Evolutionary conservation across 2,113 vertebrate genomes (phyloP), one percentile per base, ranked within the genome.

Genomic region (Heterotis niloticus): DNA sequence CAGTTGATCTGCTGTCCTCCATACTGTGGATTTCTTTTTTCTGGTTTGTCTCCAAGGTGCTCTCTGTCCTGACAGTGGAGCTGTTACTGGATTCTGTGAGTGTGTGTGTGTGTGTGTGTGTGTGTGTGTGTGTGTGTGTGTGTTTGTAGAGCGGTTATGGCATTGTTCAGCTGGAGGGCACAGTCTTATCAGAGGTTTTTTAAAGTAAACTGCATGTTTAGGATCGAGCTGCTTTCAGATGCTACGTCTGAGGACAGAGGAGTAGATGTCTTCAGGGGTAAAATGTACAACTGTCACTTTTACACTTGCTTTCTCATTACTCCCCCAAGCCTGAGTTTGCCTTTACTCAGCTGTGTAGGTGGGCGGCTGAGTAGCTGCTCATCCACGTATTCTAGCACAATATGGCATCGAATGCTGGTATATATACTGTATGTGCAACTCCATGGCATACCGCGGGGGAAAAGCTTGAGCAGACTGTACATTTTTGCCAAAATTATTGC

Each of bases 121-220:
- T 44, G 34, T 44, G 34, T 2, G 34, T 44, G 34, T 34, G 24
- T 57, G 67, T 7, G 7, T 44, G 34, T 7, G 34, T 44, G 34
- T 44, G 34, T 44, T 4, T 44, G 34, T 44, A 7, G 65, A 26
- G 66, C 10, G 52, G 20, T 83, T 78, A 72, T 18, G 80, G 75
- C 80, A n/a, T 77, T 68, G 81, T 78, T 84, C 82, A 76, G 79
- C 79, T 84, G 80, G 84, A 85, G 68, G 59, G 81, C 83, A 81
- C 74, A 29, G 82, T 82, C 70, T 51, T 81, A 44, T 70, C 77
- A 79, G 78, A 80, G 54, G 16, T 28, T 64, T 72, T 83, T 62
- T 69, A 66, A 78, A 78, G 67, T 65, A 23, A 57, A 82, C 75
- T 54, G 66, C 68, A 77, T 24, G 51, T 59, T 9, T 78, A 64